A percentile compares a stretch with the other conserved stretches of the same genome.
These are phyloP conservation scores for Eupelmus urozonus DNA, from an alignment of 2,888 invertebrate genomes.

Conservation along the genomic window DNA sequence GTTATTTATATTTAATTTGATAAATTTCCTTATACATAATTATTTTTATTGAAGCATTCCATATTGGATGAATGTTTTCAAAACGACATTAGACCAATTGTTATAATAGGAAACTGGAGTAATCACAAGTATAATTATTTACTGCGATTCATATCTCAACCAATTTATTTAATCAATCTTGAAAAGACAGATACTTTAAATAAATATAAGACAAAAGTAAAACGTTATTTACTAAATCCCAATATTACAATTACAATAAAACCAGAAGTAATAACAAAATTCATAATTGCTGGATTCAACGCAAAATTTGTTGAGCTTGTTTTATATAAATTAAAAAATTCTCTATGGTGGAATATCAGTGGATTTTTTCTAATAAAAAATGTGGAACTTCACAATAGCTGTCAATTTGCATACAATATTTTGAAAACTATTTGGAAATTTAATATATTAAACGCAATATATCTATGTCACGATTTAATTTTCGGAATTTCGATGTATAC, in stretches of 20 bases:
- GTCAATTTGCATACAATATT: not conserved
- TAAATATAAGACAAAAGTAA: not conserved
- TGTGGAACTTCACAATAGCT: not conserved
- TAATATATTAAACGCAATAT: constrained; percentile 15
- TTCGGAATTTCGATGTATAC: constrained; percentile 6
- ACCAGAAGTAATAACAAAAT: not conserved
- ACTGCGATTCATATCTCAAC: no score
- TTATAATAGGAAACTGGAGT: no score
- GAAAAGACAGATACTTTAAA: constrained; percentile 22
- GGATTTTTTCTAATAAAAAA: constrained; percentile 8
- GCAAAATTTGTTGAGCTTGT: not conserved
- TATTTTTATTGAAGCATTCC: no score
- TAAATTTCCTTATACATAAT: no score
- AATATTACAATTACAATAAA: not conserved
- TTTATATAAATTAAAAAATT: constrained; percentile 31
- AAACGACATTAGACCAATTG: no score
- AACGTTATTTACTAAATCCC: not conserved
- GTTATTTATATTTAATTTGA: no score
- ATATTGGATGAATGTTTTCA: no score
- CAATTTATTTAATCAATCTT: constrained; percentile 21
- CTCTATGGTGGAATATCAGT: constrained; percentile 2
- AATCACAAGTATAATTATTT: no score
- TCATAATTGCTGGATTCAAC: not conserved
- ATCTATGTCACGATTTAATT: constrained; percentile 10
- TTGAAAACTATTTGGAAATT: constrained; percentile 3